Evolutionary conservation across 2,113 vertebrate species (phyloP), one percentile per base, ranked within the genome.

Genomic region (Cephalopholis sonnerati): DNA sequence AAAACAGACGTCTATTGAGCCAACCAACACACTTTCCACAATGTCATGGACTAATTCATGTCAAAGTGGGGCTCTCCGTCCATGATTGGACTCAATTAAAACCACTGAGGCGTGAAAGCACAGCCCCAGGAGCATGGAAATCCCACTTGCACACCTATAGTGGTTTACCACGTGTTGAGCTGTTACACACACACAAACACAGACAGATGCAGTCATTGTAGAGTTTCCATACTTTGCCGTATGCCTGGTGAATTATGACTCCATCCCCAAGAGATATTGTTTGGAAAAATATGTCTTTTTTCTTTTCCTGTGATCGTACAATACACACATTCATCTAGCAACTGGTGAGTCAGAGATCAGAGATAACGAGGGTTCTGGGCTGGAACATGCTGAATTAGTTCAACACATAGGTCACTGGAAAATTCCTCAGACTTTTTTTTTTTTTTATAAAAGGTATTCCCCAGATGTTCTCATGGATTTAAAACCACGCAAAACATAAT

Each of bases 1-100:
- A 76, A 74, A 91, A 90, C 89, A 93, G 85, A 27, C 77, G 12
- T 62, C 79, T 51, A 79, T 90, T 93, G 71, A 93, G 87, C 61
- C 82, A 24, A 63, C 74, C 65, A 2, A 16, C 73, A 67, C 80
- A 74, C 85, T 89, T 91, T 92, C 81, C 90, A 85, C 88, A 91
- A 82, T 83, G 81, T 86, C 79, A 80, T 32, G 62, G 83, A 57
- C 67, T 86, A 69, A 76, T 76, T 79, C 44, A 50, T 82, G 85
- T 90, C 84, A 76, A 81, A 83, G 81, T 74, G 67, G 77, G 73
- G 70, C 65, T 87, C 82, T 65, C 41, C 61, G 61, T 61, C 61
- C 25, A 15, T 77, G 75, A 87, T 71, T 81, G 75, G 84, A 67
- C 68, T 65, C 64, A 65, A 75, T 75, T 87, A 86, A 63, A 90